Evolutionary conservation across 2,113 vertebrate genomes (phyloP), one percentile per base, ranked within the genome.

Genomic region (Trematocara macrostoma): DNA sequence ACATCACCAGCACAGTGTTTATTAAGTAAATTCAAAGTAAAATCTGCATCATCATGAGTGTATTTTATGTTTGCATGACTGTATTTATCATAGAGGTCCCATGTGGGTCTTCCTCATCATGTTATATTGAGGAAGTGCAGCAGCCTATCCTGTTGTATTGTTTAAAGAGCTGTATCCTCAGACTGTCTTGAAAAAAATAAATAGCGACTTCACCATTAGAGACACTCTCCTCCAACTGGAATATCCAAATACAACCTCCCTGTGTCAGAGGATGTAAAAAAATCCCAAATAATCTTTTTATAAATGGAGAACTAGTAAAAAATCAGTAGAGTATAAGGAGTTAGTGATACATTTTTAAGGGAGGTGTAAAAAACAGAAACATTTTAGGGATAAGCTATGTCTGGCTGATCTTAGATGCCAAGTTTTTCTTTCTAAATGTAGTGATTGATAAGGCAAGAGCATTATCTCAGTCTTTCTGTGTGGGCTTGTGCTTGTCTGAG

Each of bases 121-220:
- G 31, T 74, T 79, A 71, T 20, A 31, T 84, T 38, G 82, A 91
- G 91, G 91, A 92, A 94, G 84, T 91, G 45, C 69, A 82, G 85
- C 74, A 86, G 83, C 29, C 18, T 84, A 59, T 88, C 85, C 85
- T 89, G 88, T 85, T 82, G 79, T 78, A 87, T 90, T 92, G 87
- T 93, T 91, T 82, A 29, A 76, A 18, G 26, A 84, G 31, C 86
- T 92, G 78, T 89, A 76, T 90, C 87, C 85, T 89, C 35, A 12
- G 67, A 78, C 84, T 81, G 78, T 90, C 55, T 29, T 29, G 26
- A 29, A 1, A 38, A 34, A n/a, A 4, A 76, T 23, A 29, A 26
- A 5, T 6, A 47, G 20, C 11, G 5, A 18, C 69, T 90, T 92
- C 11, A 38, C 84, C 88, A 81, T 53, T 26, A 64, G 51, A 86